Evolutionary conservation across 2,113 vertebrate species (phyloP), one percentile per base, ranked within the genome.

Genomic region (Ammospiza nelsoni): DNA sequence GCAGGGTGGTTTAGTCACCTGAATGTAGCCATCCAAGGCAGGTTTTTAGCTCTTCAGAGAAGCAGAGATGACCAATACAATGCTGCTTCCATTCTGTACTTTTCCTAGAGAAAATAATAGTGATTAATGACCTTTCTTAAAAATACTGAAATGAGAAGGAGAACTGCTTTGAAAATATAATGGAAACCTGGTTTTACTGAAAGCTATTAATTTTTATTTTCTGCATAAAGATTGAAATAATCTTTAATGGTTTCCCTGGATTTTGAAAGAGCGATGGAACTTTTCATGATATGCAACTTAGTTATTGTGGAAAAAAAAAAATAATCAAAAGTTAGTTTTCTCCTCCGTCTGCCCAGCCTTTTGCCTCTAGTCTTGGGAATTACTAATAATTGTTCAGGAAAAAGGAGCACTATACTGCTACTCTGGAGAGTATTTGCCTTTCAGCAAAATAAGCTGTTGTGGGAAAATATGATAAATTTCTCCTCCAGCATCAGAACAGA

Each of bases 21-120:
- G 22, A 51, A 11, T 0, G 0, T 5, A 11, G 31, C 24, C 35
- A 55, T 44, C n/a, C 37, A 52, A 2, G n/a, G 7, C 35, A 43
- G 11, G 3, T 13, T 69, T 91, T 72, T 28, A 41, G 6, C 27
- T 89, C 77, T 62, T 61, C 51, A 51, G 43, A 71, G 73, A 54
- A 54, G 29, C 27, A 87, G 51, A 89, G 31, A 5, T 55, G 52
- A 25, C 28, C 52, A 51, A 16, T 54, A 33, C 11, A 31, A 3
- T n/a, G n/a, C 82, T 79, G 75, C 49, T 58, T 20, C 43, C 13
- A 15, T 90, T 33, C 48, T 74, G 6, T 49, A 49, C 5, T 89
- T 78, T 85, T 87, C n/a, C 49, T 79, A 46, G 22, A 62, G 41
- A 52, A 75, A 79, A 61, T 21, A 87, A 10, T 33, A 33, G 33